Evolutionary conservation across 2,888 invertebrate genomes (phyloP).

Genomic region (Drosophila sordidapex): DNA sequence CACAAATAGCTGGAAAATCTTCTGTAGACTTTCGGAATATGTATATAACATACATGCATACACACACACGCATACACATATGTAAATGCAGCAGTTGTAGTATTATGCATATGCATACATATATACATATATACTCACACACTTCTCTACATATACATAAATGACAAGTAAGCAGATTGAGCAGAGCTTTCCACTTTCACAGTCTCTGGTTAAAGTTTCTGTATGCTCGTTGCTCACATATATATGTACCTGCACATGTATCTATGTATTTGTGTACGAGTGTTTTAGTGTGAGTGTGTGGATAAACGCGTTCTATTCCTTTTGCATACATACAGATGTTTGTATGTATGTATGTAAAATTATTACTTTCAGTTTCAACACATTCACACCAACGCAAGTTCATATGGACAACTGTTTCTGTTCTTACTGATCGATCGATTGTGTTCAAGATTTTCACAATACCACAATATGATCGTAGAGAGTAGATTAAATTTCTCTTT

Average conservation of each 20-base stretch:
- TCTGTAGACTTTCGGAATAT: constrained; percentile 56
- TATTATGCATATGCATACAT: constrained; percentile 15
- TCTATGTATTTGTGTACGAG: constrained; percentile 9
- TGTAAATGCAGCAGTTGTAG: constrained; percentile 19
- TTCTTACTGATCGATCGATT: constrained; percentile 40
- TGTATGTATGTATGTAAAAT: constrained; percentile 20
- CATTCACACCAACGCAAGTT: constrained; percentile 47
- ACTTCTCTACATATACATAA: background rate
- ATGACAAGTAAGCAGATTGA: constrained; percentile 33
- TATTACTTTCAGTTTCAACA: constrained; percentile 67
- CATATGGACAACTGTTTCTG: constrained; percentile 41
- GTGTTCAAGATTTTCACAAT: constrained; percentile 28
- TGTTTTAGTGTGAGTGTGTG: constrained; percentile 33
- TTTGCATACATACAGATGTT: constrained; percentile 26
- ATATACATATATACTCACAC: background rate
- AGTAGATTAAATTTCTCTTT: constrained; percentile 52
- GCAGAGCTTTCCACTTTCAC: constrained; percentile 62
- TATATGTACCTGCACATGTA: constrained; percentile 17
- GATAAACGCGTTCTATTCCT: constrained; percentile 54
- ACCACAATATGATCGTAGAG: constrained; percentile 27
- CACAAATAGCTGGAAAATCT: constrained; percentile 60
- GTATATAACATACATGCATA: constrained; percentile 23
- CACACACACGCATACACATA: constrained; percentile 18
- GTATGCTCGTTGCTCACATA: constrained; percentile 20
- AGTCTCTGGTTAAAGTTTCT: constrained; percentile 52